phyloP scores from a whole-genome alignment of 2,888 invertebrate genomes.

The Atherix ibis region DNA sequence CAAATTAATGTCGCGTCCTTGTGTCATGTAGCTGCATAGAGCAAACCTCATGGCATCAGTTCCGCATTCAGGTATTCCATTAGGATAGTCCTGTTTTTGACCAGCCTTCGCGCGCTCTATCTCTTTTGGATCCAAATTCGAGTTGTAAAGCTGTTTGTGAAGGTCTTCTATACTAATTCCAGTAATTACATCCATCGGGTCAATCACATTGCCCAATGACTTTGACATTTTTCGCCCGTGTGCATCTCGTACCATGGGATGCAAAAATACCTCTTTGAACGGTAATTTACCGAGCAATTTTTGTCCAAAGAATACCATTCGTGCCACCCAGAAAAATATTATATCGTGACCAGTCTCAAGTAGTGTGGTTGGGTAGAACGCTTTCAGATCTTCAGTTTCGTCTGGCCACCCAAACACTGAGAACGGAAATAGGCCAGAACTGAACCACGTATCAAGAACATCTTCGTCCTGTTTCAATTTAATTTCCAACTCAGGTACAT shows the following conservation, averaged over 20 bases:
- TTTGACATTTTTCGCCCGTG: slow-evolving; percentile 99
- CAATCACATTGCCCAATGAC: slow-evolving; percentile 93
- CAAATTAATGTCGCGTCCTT: slow-evolving; percentile 87
- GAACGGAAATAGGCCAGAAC: slow-evolving; percentile 91
- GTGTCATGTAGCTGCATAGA: slow-evolving; percentile 74
- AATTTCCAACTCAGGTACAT: slow-evolving; percentile 38
- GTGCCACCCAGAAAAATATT: slow-evolving; percentile 98
- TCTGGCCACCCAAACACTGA: slow-evolving; percentile 97
- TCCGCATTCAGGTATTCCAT: slow-evolving; percentile 91
- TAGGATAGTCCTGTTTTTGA: slow-evolving; percentile 65
- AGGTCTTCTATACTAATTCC: slow-evolving; percentile 72
- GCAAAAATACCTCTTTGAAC: slow-evolving; percentile 84
- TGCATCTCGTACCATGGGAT: slow-evolving; percentile 94
- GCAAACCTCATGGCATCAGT: slow-evolving; percentile 51
- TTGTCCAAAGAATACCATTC: slow-evolving; percentile 97
- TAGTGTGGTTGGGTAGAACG: slow-evolving; percentile 81
- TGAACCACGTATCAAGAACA: slow-evolving; percentile 99
- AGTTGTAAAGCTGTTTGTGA: slow-evolving; percentile 52
- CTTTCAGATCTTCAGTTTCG: slow-evolving; percentile 47
- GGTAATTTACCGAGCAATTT: slow-evolving; percentile 81
- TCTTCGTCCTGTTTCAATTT: slow-evolving; percentile 71
- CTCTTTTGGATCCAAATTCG: slow-evolving; percentile 78
- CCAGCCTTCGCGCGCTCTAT: slow-evolving; percentile 55
- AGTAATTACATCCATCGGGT: slow-evolving; percentile 87
- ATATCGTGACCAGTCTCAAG: slow-evolving; percentile 97